These are phyloP conservation scores for Festucalex cinctus DNA, from an alignment of 2,113 vertebrate genomes.

Conservation along the genomic window DNA sequence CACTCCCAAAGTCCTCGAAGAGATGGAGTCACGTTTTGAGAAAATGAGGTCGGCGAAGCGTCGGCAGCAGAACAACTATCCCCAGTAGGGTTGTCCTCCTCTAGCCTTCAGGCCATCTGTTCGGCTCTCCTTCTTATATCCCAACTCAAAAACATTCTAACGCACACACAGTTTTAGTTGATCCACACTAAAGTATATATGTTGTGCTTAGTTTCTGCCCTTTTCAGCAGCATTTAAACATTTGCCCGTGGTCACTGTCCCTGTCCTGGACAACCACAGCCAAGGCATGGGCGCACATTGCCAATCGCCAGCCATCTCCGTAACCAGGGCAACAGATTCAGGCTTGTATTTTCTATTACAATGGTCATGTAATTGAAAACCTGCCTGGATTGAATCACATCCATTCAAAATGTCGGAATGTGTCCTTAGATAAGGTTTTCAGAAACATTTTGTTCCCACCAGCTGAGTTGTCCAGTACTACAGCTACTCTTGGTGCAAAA, in stretches of 20 bases:
- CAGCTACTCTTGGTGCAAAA: background rate
- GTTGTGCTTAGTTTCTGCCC: constrained; percentile 35
- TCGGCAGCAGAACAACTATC: constrained; percentile 90
- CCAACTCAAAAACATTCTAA: constrained; percentile 20
- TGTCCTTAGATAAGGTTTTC: background rate
- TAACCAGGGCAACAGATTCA: background rate
- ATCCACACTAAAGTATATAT: constrained; percentile 29
- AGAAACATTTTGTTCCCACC: background rate
- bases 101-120: constrained; percentile 49
- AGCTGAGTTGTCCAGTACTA: background rate
- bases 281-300: background rate
- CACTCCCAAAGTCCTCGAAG: constrained; percentile 93
- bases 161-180: constrained; percentile 4
- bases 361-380: background rate
- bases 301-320: background rate
- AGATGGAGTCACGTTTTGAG: constrained; percentile 97
- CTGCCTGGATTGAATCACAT: background rate
- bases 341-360: background rate
- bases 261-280: constrained; percentile 32
- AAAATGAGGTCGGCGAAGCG: constrained; percentile 98
- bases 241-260: constrained; percentile 33
- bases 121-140: constrained; percentile 38
- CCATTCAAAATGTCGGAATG: background rate
- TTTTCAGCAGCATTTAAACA: constrained; percentile 56
- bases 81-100: constrained; percentile 68